Percentiles rank a stretch among this genome's conserved stretches.
phyloP scores from a whole-genome alignment of 2,113 vertebrate genomes.

The Pachycephala philippinensis region DNA sequence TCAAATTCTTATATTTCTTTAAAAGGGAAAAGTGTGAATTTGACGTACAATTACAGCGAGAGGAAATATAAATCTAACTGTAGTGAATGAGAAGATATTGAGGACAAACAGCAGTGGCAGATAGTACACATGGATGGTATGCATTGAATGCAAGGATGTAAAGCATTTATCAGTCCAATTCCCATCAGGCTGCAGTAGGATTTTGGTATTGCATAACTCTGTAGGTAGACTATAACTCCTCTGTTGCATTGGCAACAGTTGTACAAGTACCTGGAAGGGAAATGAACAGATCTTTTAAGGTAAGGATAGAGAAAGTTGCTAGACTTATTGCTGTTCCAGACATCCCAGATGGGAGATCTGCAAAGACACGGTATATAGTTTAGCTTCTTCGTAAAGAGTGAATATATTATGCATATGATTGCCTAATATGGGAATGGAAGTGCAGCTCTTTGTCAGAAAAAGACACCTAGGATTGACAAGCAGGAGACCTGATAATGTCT shows the following conservation, averaged over 20 bases:
- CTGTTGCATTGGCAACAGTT: background rate
- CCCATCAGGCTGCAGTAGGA: background rate
- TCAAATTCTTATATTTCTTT: background rate
- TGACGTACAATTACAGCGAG: background rate
- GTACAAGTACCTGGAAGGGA: background rate
- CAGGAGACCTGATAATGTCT: background rate
- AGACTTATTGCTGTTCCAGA: background rate
- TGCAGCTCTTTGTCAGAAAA: background rate
- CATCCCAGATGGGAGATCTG: background rate
- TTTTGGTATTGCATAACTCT: background rate
- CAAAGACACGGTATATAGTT: accelerated
- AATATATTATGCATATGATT: background rate
- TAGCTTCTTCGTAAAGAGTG: background rate
- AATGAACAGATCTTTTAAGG: background rate
- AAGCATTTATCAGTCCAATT: background rate
- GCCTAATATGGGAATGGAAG: background rate
- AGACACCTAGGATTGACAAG: background rate
- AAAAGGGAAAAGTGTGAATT: background rate
- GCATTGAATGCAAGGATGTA: background rate
- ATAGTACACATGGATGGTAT: background rate
- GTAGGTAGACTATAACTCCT: background rate
- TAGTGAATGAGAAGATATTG: background rate
- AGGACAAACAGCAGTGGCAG: background rate
- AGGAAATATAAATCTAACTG: background rate
- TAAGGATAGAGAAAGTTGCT: background rate